Conservation (phyloP, 2,113 vertebrate genomes). For the Larimichthys polyactis region DNA sequence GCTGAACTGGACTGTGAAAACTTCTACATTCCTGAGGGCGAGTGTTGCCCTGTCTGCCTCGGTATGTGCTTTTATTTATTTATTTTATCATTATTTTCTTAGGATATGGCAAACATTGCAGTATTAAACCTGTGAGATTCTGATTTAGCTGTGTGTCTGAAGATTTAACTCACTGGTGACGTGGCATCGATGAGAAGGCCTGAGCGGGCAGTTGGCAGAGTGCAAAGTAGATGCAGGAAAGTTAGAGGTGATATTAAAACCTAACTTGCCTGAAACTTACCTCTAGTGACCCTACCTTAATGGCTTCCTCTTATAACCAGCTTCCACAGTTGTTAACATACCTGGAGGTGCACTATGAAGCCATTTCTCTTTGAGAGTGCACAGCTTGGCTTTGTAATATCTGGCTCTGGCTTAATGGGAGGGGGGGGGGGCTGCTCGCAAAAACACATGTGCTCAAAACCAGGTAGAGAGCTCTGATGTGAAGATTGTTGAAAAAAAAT, state of each 20-base stretch:
- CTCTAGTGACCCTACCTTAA: constrained; percentile 32
- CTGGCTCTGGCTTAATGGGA: constrained; percentile 42
- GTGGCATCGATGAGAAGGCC: neutral
- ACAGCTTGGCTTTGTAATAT: constrained; percentile 39
- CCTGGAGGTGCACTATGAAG: constrained; percentile 24
- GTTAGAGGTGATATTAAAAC: constrained; percentile 7
- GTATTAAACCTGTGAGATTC: neutral
- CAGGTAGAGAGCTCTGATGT: constrained; percentile 51
- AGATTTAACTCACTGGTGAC: constrained; percentile 3
- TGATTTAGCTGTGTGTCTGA: neutral
- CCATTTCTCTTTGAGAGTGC: constrained; percentile 49
- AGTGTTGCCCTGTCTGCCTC: constrained; percentile 87
- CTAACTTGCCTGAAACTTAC: constrained; percentile 5
- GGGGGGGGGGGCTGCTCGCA: constrained; percentile 1
- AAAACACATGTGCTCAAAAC: constrained; percentile 58
- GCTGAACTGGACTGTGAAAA: constrained; percentile 85
- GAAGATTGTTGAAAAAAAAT: constrained; percentile 40
- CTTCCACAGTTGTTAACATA: constrained; percentile 61
- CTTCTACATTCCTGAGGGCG: constrained; percentile 87
- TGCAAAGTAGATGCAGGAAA: neutral
- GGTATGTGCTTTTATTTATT: constrained; percentile 64
- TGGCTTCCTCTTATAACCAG: constrained; percentile 45
- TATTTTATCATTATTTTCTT: neutral
- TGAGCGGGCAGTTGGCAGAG: neutral
- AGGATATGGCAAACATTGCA: neutral